Conservation (phyloP, 2,888 invertebrate species). For the Drosophila incognita region DNA sequence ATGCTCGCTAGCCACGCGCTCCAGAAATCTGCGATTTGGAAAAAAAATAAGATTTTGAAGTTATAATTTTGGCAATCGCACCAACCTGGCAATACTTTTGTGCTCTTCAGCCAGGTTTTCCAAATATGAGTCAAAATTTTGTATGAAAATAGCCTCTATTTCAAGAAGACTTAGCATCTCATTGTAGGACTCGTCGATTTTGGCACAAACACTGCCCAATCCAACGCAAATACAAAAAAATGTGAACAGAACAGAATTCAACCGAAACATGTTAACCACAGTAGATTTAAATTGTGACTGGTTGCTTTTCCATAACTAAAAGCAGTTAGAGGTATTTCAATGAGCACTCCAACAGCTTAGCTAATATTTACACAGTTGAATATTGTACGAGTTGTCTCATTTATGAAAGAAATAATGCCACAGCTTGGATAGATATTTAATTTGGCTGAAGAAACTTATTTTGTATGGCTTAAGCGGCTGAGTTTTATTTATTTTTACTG, state of each 20-base stretch:
- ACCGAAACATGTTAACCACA: constrained; percentile 40
- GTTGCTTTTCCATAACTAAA: not conserved
- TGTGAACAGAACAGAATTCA: constrained; percentile 1
- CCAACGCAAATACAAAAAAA: constrained; percentile 6
- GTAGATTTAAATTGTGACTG: constrained; percentile 38
- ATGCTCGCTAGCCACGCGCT: constrained; percentile 29
- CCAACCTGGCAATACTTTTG: constrained; percentile 39
- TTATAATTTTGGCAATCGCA: not conserved
- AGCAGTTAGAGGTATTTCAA: not conserved
- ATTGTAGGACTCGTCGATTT: not conserved
- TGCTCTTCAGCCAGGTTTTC: constrained; percentile 15
- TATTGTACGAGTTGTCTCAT: constrained; percentile 1
- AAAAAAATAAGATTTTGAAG: not conserved
- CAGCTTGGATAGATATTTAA: not conserved
- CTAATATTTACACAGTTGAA: constrained; percentile 64
- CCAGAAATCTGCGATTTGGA: constrained; percentile 38
- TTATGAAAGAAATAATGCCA: constrained; percentile 5
- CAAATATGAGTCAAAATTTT: constrained; percentile 53
- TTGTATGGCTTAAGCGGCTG: not conserved
- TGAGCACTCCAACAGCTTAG: constrained; percentile 13
- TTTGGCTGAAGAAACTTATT: not conserved
- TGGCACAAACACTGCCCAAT: constrained; percentile 2
- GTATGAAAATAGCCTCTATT: constrained; percentile 35
- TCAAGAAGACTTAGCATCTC: constrained; percentile 36
- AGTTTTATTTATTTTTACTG: not conserved